These are phyloP conservation scores for Chrysolophus pictus DNA, from an alignment of 2,797 vertebrate species.

Conservation along the genomic window DNA sequence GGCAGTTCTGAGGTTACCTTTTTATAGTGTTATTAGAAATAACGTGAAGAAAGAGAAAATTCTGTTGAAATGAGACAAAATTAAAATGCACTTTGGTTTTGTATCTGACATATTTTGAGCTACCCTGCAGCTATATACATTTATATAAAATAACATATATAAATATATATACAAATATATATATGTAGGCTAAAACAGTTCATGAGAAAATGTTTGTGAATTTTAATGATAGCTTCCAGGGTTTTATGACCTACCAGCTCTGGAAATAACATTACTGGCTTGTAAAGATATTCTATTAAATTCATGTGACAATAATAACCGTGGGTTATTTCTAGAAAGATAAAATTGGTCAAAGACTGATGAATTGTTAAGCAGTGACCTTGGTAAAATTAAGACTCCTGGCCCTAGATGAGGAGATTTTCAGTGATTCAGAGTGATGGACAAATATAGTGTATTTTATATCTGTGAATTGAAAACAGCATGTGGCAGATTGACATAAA, in stretches of 20 bases:
- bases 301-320: not conserved
- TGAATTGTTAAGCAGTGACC: not conserved
- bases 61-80: not conserved
- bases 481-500: slow-evolving; percentile 4
- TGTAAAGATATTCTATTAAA: slow-evolving; percentile 5
- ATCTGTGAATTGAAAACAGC: slow-evolving; percentile 27
- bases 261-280: slow-evolving; percentile 15
- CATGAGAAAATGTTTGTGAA: slow-evolving; percentile 45
- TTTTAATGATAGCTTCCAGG: slow-evolving; percentile 67
- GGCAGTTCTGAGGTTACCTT: not conserved
- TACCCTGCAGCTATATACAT: slow-evolving; percentile 27
- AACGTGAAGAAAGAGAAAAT: not conserved
- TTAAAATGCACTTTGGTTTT: slow-evolving; percentile 39
- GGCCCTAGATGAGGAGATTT: not conserved
- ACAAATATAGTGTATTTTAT: slow-evolving; percentile 12
- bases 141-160: not conserved
- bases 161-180: not conserved
- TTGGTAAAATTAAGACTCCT: not conserved
- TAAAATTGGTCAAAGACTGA: not conserved
- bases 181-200: slow-evolving; percentile 17
- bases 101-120: slow-evolving; percentile 49
- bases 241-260: slow-evolving; percentile 53
- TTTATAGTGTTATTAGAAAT: not conserved
- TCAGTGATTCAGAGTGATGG: not conserved
- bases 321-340: not conserved